Evolutionary conservation across 2,113 vertebrate species (phyloP).

Genomic region (Oncorhynchus keta): DNA sequence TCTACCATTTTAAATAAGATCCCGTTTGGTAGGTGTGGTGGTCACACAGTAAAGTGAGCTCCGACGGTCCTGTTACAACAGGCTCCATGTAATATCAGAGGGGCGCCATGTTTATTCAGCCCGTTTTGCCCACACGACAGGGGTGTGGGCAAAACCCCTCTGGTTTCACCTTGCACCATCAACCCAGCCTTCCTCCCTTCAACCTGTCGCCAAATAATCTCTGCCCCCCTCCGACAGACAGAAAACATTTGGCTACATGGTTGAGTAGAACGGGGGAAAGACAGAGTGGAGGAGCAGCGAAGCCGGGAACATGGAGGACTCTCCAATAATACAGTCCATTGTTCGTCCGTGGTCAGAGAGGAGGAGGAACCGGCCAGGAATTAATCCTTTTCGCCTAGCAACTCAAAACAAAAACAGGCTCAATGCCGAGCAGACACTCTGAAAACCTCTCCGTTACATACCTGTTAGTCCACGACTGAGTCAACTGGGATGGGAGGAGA

Average conservation of each 20-base stretch:
- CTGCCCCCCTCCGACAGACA: conserved; percentile 11
- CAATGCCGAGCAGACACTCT: not conserved
- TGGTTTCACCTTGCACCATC: conserved; percentile 43
- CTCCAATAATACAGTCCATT: conserved; percentile 32
- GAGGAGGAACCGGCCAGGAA: conserved; percentile 20
- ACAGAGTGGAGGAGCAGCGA: not conserved
- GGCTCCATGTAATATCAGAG: not conserved
- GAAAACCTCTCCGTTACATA: not conserved
- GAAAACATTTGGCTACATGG: conserved; percentile 43
- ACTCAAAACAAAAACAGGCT: conserved; percentile 36
- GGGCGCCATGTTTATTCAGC: conserved; percentile 52
- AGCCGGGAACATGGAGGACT: conserved; percentile 18
- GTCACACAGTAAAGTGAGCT: too few relatives aligned
- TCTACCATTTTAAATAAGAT: too few relatives aligned
- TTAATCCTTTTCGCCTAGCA: conserved; percentile 33
- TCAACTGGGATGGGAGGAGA: conserved; percentile 5
- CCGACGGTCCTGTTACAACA: too few relatives aligned
- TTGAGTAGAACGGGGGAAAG: conserved; percentile 4
- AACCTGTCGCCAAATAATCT: conserved; percentile 6
- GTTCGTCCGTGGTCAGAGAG: conserved; percentile 16
- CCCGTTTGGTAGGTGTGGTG: too few relatives aligned
- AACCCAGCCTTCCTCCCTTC: conserved; percentile 39
- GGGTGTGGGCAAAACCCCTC: too few relatives aligned
- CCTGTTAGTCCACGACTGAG: not conserved
- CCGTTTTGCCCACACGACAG: conserved; percentile 34